Base-by-base conservation (phyloP, 1,140 invertebrate species). In the Ericerus pela region DNA sequence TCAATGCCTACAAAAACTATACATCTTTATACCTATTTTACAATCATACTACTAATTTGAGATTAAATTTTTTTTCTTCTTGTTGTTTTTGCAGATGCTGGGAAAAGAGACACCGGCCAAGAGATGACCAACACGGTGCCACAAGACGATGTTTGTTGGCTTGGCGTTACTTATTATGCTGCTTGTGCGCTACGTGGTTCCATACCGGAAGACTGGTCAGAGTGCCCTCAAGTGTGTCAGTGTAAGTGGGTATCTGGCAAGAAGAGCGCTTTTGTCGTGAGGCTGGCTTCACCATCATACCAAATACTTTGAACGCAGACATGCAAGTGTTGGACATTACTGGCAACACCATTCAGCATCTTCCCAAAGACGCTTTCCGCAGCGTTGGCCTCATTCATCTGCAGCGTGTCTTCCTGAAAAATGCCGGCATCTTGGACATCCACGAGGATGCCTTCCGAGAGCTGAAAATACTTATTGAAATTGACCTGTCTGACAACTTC, bases 231-330 rank as follows among this genome's bases (percentile, higher is more conserved):
- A 12, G 79, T 82, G 54, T 91, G 88, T 67, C 77, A 78, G 59
- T 92, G 88, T 74, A 89, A 87, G 70, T 92, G 88, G 88, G 82
- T 82, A 14, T 84, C 81, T 14, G 87, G 87, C 26, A 90, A 90
- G 69, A 88, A 88, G 64, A 87, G 85, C 1, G 88, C 86, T 27
- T 72, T 85, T 91, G 88, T 70, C 78, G 79, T 54, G 79, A 82
- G 56, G 79, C 82, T 24, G 80, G 82, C 53, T 76, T 88, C 53
- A 79, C 83, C 60, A 76, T 79, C 55, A 73, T 89, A 24, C 87
- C 87, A 18, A 75, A 75, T 14, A 74, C 73, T 1, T 73, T 92
- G 58, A 84, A 85, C 64, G 76, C 82, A 0, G 86, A 88, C 58
- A 84, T 90, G 62, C 88, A 92, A 71, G 85, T 90, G 18, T 73